These are phyloP conservation scores for Capreolus pygargus DNA, from an alignment of 2,113 vertebrate genomes.

Conservation along the genomic window DNA sequence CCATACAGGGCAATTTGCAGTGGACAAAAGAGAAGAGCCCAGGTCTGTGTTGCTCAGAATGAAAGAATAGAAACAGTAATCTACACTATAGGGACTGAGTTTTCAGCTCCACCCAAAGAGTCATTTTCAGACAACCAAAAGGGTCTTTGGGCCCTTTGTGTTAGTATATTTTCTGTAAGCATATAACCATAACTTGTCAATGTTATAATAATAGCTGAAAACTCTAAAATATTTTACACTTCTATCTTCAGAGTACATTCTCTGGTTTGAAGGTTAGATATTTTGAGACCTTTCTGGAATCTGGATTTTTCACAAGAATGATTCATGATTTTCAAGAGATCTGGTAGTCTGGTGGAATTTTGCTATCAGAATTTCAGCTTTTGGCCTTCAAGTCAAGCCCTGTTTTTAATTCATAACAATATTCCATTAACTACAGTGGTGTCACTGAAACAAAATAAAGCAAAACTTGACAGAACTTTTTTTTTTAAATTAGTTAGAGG, in stretches of 20 bases:
- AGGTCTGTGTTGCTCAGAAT: background rate
- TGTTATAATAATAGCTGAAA: background rate
- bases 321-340: background rate
- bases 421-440: background rate
- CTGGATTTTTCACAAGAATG: constrained; percentile 16
- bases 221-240: background rate
- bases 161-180: background rate
- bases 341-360: background rate
- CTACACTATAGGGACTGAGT: fast-evolving
- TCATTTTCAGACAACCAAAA: background rate
- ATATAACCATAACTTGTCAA: background rate
- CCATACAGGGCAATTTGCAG: background rate
- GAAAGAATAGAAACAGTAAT: background rate
- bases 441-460: constrained; percentile 10
- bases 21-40: background rate
- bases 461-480: background rate
- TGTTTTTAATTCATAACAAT: constrained; percentile 23
- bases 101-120: background rate
- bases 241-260: background rate
- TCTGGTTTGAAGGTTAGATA: background rate
- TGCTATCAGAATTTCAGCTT: constrained; percentile 23
- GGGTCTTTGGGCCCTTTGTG: background rate
- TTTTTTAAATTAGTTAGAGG: too few relatives aligned
- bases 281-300: background rate
- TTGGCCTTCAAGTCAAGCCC: background rate